Conservation (phyloP, 2,888 invertebrate species). For the Panzeria rudis region DNA sequence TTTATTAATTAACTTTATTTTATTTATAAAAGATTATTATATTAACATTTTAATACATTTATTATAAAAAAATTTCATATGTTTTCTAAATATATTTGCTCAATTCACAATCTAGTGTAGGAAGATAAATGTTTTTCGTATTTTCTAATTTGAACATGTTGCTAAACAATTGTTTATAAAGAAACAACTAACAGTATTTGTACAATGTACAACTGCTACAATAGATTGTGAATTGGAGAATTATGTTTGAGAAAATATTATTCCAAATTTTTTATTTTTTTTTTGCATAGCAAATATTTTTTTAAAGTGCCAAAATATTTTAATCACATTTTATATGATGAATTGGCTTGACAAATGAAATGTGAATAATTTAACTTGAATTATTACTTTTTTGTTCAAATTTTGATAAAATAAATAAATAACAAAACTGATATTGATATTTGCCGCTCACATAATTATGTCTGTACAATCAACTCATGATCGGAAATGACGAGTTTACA, state of each 20-base stretch:
- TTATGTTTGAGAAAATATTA: background rate
- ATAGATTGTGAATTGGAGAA: no score
- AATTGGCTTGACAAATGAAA: conserved; percentile 6
- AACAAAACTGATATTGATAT: background rate
- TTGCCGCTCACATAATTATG: background rate
- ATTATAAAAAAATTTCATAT: background rate
- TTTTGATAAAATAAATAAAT: background rate
- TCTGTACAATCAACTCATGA: conserved; percentile 26
- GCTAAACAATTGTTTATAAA: no score
- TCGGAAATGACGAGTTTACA: conserved; percentile 22
- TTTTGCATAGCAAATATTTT: background rate
- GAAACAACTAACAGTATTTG: no score
- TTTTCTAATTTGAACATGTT: no score
- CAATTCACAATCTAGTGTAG: no score
- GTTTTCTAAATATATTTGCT: background rate
- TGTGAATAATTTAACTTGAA: background rate
- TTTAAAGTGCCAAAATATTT: conserved; percentile 9
- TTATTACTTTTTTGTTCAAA: background rate
- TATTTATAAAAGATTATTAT: conserved; percentile 10
- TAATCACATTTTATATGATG: conserved; percentile 42
- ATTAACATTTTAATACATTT: background rate
- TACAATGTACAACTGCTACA: no score
- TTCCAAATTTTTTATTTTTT: background rate
- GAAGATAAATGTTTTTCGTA: no score
- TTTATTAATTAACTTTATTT: conserved; percentile 36